phyloP scores from a whole-genome alignment of 2,113 vertebrate species.

The Acrocephalus kingi region DNA sequence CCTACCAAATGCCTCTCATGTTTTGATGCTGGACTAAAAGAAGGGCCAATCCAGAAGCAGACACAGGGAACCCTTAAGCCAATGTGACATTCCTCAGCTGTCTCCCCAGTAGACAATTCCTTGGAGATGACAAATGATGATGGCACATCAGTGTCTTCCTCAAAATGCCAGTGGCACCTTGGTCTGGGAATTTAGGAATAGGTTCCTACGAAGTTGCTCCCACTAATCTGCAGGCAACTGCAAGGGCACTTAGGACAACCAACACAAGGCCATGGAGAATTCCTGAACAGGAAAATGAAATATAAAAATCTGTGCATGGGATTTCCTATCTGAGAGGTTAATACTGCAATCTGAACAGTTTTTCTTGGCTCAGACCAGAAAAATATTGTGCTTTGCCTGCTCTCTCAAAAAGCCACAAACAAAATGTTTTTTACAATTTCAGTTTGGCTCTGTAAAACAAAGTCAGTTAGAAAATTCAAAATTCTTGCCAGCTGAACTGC shows the following conservation, averaged over 20 bases:
- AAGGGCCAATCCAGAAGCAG: neutral
- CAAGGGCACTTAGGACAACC: neutral
- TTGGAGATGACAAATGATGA: neutral
- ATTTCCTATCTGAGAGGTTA: neutral
- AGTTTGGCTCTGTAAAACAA: neutral
- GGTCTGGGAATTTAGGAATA: neutral
- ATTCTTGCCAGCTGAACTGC: neutral
- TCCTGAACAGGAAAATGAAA: neutral
- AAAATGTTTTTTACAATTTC: neutral
- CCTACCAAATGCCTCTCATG: neutral
- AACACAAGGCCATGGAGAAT: neutral
- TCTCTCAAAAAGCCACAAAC: neutral
- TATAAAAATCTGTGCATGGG: neutral
- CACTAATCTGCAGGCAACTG: neutral
- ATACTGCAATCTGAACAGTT: neutral
- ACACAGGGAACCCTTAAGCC: neutral
- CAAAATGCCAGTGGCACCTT: neutral
- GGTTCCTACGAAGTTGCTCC: neutral
- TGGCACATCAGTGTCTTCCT: neutral
- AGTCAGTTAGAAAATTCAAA: neutral
- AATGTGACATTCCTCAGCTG: neutral
- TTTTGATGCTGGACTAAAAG: neutral
- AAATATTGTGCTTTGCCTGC: neutral
- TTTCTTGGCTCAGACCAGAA: neutral
- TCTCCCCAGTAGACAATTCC: neutral